Base-by-base conservation (phyloP, 2,113 vertebrate genomes). In the Erinaceus europaeus region DNA sequence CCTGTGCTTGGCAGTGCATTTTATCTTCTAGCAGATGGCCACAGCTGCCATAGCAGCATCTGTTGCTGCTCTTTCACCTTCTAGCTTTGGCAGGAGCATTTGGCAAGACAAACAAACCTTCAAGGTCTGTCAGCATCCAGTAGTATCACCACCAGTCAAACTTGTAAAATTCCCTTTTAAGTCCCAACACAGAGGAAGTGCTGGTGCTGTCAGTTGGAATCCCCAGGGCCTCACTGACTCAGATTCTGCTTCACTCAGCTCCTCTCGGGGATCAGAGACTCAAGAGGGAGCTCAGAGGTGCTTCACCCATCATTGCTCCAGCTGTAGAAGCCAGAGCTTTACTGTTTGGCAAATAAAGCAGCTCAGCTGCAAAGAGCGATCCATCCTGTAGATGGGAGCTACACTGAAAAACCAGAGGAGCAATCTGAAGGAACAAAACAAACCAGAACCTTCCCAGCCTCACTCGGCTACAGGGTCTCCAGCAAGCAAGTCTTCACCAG, bases 51-150 rank as follows among this genome's bases (percentile, higher is more conserved):
- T 32, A n/a, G 48, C 0, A 1, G 46, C 86, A 79, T 91, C 87
- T 86, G 86, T 59, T 62, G 86, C 91, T 91, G 84, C 90, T 88
- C 84, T 90, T 93, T 94, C 72, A 86, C 93, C 90, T 92, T 61
- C 84, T 52, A 85, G 38, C 78, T 76, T 89, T 89, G 92, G 78
- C 94, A 89, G 50, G 36, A 93, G 75, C 67, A 86, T 32, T 48
- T 93, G 94, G 92, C 92, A 90, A 90, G 75, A 84, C 0, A 5
- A 83, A 52, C n/a, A 38, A 38, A 34, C 55, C n/a, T n/a, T n/a
- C n/a, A 59, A 88, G 52, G 73, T 42, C 81, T 90, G 74, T 86
- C 65, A 67, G 32, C 38, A 74, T 36, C 65, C 71, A 73, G 67
- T 67, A 85, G 90, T 88, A 86, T 78, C 85, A 92, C 79, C 89